Evolutionary conservation across 2,113 vertebrate genomes (phyloP), one percentile per base, ranked within the genome.

Genomic region (Phyllostomus discolor): DNA sequence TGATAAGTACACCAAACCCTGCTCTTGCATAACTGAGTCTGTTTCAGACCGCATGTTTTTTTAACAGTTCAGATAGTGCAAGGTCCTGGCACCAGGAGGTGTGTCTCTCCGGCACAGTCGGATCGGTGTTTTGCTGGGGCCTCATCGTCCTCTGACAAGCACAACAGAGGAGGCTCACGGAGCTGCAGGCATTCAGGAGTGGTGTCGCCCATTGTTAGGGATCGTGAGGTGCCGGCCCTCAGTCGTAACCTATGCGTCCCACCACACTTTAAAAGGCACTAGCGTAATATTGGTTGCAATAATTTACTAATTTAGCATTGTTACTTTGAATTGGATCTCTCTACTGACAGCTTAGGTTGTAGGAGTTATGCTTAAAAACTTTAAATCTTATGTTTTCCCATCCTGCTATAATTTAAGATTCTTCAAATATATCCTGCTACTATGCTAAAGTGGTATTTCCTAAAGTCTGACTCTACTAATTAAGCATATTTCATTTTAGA

Each of bases 361-460:
- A 96, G 97, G 97, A 97, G 97, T 96, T 91, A 66, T 94, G 95
- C 96, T 96, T 97, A 46, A 96, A 95, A 96, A 96, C 95, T 97
- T 95, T 84, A 94, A 90, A 93, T 91, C 96, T 75, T 73, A 16
- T 97, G 95, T 97, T 97, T 97, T 90, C 95, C 93, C 97, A 96
- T 91, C 83, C 86, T 95, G 84, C 96, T 91, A 89, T 98, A 97
- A 98, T 97, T 98, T 97, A 96, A 98, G 96, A 94, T 91, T 94
- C 87, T 96, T 97, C 93, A 92, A 82, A 92, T 92, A 91, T 96
- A 93, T 88, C 88, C 93, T 94, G 66, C 87, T 96, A 95, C 89
- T 79, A 10, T 79, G 90, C 89, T 93, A 79, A 96, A 86, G 46
- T 95, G 95, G n/a, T 83, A 86, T 91, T 97, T 96, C 90, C 93